phyloP scores from a whole-genome alignment of 2,888 invertebrate genomes.

The Ormia ochracea region DNA sequence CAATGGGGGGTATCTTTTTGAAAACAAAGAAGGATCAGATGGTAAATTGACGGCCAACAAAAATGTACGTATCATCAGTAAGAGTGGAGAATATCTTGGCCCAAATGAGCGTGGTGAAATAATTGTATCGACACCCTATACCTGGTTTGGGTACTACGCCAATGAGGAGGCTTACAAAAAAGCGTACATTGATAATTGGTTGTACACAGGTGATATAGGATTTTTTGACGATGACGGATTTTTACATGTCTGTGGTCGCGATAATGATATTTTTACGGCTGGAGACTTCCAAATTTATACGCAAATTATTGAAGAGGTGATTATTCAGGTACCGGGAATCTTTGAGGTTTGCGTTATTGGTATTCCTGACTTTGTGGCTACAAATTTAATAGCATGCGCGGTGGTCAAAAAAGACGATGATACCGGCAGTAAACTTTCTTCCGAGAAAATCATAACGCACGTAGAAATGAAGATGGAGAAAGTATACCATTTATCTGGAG shows the following conservation, averaged over 20 bases:
- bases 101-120: constrained; percentile 70
- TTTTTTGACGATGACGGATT: constrained; percentile 72
- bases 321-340: constrained; percentile 68
- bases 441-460: constrained; percentile 63
- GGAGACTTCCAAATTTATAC: constrained; percentile 71
- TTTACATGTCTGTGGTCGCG: constrained; percentile 69
- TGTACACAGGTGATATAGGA: constrained; percentile 72
- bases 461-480: constrained; percentile 66
- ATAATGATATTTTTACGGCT: constrained; percentile 72
- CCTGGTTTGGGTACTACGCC: constrained; percentile 70
- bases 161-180: constrained; percentile 67
- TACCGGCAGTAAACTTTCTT: constrained; percentile 62
- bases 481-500: constrained; percentile 72
- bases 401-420: constrained; percentile 65
- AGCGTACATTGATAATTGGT: constrained; percentile 67
- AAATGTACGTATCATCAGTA: constrained; percentile 69
- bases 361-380: constrained; percentile 66
- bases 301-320: constrained; percentile 71
- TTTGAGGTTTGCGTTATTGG: constrained; percentile 72
- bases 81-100: constrained; percentile 68
- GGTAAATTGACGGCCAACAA: constrained; percentile 69
- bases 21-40: constrained; percentile 65
- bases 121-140: constrained; percentile 65
- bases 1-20: constrained; percentile 64
- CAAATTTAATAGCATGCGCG: constrained; percentile 70